Evolutionary conservation across 2,797 vertebrate genomes (phyloP).

Genomic region (Malurus splendens): DNA sequence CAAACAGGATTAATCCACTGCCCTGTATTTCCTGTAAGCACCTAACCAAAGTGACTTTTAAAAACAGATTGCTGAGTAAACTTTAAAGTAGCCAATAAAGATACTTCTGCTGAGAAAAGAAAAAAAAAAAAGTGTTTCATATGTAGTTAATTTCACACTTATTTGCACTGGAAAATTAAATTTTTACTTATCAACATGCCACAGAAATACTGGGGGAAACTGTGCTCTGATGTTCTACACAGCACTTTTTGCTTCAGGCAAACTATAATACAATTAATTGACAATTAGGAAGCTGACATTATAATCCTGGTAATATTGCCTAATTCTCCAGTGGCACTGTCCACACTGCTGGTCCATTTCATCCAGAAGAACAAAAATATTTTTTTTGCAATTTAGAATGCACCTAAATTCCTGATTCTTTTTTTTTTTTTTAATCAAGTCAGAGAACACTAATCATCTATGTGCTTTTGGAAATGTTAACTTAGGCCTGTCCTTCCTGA

Average conservation of each 20-base stretch:
- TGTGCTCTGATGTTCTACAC: conserved; percentile 25
- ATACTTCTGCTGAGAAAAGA: conserved; percentile 14
- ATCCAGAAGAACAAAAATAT: not conserved
- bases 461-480: not conserved
- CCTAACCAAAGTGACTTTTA: conserved; percentile 53
- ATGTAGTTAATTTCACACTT: conserved; percentile 87
- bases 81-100: conserved; percentile 56
- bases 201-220: conserved; percentile 40
- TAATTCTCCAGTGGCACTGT: not conserved
- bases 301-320: conserved; percentile 1
- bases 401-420: not conserved
- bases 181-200: conserved; percentile 81
- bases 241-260: conserved; percentile 35
- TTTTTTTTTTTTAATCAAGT: not conserved
- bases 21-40: conserved; percentile 5
- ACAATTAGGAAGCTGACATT: conserved; percentile 36
- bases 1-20: conserved; percentile 18
- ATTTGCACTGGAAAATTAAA: conserved; percentile 88
- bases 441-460: not conserved
- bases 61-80: conserved; percentile 64
- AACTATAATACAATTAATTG: conserved; percentile 40
- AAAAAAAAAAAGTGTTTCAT: conserved; percentile 60
- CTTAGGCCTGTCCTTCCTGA: not conserved
- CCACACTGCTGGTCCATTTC: not conserved
- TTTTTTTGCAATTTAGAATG: not conserved